Evolutionary conservation across 2,113 vertebrate genomes (phyloP), one percentile per base, ranked within the genome.

Genomic region (Patagioenas fasciata): DNA sequence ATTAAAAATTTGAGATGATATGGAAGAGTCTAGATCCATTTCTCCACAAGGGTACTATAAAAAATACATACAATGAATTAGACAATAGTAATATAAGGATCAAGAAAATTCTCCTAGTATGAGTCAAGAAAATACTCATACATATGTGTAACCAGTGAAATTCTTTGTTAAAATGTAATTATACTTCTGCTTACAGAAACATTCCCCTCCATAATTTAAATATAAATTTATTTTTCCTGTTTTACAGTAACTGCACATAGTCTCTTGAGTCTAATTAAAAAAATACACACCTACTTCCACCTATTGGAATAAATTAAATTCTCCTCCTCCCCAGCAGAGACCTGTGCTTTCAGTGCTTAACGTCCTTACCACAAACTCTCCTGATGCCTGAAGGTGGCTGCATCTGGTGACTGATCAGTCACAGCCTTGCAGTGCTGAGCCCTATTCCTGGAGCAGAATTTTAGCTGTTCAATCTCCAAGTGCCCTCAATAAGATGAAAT

Each of bases 1-100:
- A 61, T 98, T 97, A 80, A 96, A 98, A 34, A 88, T 88, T 8
- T 98, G 98, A 54, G 98, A 98, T 2, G 97, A 91, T 17, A 86
- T 28, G 13, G 98, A 97, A 10, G 97, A 91, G 12, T 95, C 96
- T n/a, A 98, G 88, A 70, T 98, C 97, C 9, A 88, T 91, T 53
- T 91, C 92, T 81, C 91, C 97, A 56, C 36, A 89, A 0, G 95
- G 64, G 24, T 97, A 97, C 98, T 98, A 75, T 9, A 53, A 85
- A 91, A 56, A 65, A 62, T 84, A 60, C 54, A 66, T 32, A 57
- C 11, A 62, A 20, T 29, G 9, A 88, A 79, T 89, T 69, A 90
- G 34, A 44, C 17, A 70, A 70, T 5, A 58, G 36, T 61, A 82
- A 81, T 24, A 48, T 2, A 69, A 28, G 14, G 6, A 62, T 79